Evolutionary conservation across 2,113 vertebrate species (phyloP).

Genomic region (Peucedramus taeniatus): DNA sequence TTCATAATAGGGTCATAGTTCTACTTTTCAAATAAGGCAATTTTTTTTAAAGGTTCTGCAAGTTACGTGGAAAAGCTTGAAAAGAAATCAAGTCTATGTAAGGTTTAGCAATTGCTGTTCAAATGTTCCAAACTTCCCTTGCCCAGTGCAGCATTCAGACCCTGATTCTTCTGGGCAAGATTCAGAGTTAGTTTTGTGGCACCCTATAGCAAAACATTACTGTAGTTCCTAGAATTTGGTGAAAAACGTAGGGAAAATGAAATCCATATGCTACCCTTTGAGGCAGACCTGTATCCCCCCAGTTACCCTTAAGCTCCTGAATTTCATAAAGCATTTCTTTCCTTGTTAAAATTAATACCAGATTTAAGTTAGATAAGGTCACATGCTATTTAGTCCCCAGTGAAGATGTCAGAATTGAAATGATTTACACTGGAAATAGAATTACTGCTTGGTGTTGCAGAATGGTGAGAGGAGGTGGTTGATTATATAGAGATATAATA

Average conservation of each 20-base stretch:
- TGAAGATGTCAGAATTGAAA: slow-evolving; percentile 42
- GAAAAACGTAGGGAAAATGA: slow-evolving; percentile 60
- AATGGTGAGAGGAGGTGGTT: neutral
- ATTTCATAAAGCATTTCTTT: slow-evolving; percentile 61
- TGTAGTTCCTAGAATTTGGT: slow-evolving; percentile 51
- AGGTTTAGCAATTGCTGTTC: neutral
- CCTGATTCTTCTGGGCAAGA: neutral
- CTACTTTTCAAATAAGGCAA: neutral
- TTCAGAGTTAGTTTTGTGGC: neutral
- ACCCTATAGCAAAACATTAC: neutral
- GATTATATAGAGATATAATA: neutral
- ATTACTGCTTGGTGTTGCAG: neutral
- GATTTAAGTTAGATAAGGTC: slow-evolving; percentile 65
- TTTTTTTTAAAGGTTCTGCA: neutral
- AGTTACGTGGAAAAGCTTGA: neutral
- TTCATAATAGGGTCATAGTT: neutral
- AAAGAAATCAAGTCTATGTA: neutral
- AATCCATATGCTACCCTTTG: slow-evolving; percentile 48
- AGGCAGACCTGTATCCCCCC: slow-evolving; percentile 39
- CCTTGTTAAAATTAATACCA: slow-evolving; percentile 61
- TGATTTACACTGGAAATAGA: slow-evolving; percentile 27
- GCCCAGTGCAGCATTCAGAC: neutral
- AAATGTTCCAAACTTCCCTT: neutral
- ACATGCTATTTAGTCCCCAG: slow-evolving; percentile 23
- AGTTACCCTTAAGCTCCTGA: slow-evolving; percentile 62